phyloP scores from a whole-genome alignment of 2,797 vertebrate species.

The Rhyacichthys aspro region DNA sequence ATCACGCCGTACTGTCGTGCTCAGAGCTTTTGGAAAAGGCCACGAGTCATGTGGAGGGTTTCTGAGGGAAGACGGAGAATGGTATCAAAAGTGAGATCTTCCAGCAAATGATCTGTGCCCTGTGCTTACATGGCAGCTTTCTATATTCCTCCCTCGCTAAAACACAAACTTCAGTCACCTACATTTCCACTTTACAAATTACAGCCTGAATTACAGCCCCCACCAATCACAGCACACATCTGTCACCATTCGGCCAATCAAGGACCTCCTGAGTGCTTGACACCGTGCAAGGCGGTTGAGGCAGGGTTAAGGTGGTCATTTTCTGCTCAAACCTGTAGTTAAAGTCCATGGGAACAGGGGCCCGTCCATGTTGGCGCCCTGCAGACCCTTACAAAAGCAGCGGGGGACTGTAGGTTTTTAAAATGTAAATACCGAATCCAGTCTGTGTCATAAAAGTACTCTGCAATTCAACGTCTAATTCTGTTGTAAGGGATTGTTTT shows the following conservation, averaged over 20 bases:
- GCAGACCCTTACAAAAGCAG: conserved; percentile 50
- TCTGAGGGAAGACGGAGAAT: conserved; percentile 22
- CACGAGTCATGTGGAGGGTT: conserved; percentile 6
- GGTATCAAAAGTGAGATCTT: conserved; percentile 18
- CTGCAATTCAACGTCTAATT: conserved; percentile 17
- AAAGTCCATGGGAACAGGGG: conserved; percentile 71
- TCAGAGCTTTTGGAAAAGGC: conserved; percentile 22
- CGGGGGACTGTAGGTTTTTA: conserved; percentile 31
- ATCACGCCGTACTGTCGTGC: conserved; percentile 21
- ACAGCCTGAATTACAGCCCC: conserved; percentile 68
- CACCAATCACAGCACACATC: conserved; percentile 73
- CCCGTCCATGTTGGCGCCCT: conserved; percentile 64
- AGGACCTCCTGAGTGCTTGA: conserved; percentile 46
- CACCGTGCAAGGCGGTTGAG: conserved; percentile 58
- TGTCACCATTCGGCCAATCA: conserved; percentile 72
- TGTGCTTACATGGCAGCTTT: conserved; percentile 19
- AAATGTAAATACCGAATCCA: conserved; percentile 46
- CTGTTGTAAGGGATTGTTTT: conserved; percentile 22
- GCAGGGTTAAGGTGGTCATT: conserved; percentile 74
- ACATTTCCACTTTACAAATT: conserved; percentile 78
- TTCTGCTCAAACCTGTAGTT: conserved; percentile 75
- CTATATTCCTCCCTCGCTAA: conserved; percentile 7
- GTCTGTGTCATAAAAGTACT: conserved; percentile 29
- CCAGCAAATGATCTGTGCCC: conserved; percentile 24
- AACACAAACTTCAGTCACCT: conserved; percentile 63